Evolutionary conservation across 1,140 invertebrate species (phyloP), one percentile per base, ranked within the genome.

Genomic region (Rhynchophorus ferrugineus): DNA sequence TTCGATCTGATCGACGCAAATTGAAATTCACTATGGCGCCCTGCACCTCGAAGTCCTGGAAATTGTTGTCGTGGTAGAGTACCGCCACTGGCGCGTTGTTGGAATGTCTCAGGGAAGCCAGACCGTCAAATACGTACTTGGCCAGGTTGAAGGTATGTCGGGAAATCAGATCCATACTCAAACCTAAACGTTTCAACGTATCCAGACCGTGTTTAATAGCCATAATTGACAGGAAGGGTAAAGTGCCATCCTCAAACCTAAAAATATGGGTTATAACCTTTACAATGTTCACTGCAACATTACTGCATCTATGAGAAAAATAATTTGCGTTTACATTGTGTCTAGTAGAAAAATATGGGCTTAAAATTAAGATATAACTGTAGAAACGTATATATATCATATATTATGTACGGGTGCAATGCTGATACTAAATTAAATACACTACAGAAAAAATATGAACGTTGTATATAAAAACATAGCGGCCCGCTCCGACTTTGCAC

Each of bases 231-330:
- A 95, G 71, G 72, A 91, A 98, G 33, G 91, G 77, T 29, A 92
- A 48, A 0, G 95, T 96, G 8, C 95, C 95, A 78, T 96, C 92
- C 76, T 98, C 93, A 75, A 94, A 94, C 62, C 91, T 93, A 71
- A 53, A 56, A 24, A 29, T 51, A 47, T 22, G 0, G 39, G 35
- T 43, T 8, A 24, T 37, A 16, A 19, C 3, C 1, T 16, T 44
- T 38, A 16, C n/a, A n/a, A n/a, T n/a, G n/a, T n/a, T n/a, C n/a
- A n/a, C n/a, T n/a, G n/a, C n/a, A n/a, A n/a, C n/a, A n/a, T n/a
- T n/a, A n/a, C n/a, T n/a, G n/a, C n/a, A n/a, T n/a, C n/a, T n/a
- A n/a, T n/a, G n/a, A n/a, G n/a, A n/a, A n/a, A n/a, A n/a, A n/a
- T n/a, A n/a, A n/a, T n/a, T n/a, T n/a, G n/a, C n/a, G n/a, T n/a